Evolutionary conservation across 2,113 vertebrate genomes (phyloP), one percentile per base, ranked within the genome.

Genomic region (Colistium nudipinnis): DNA sequence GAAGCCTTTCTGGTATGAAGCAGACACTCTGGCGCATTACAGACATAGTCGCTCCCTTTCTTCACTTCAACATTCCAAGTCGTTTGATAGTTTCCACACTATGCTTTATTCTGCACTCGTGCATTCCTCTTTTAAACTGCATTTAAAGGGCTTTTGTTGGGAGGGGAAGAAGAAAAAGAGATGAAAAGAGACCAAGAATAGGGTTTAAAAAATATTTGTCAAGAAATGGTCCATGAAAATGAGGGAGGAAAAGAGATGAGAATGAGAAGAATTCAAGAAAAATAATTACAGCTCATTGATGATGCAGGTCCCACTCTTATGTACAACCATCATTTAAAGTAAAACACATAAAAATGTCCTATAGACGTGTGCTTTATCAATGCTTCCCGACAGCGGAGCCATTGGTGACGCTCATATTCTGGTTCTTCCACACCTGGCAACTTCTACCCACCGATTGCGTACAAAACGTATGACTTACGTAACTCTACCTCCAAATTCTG

Each of bases 1-100:
- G 80, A 89, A 89, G 64, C 78, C 74, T 81, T 24, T 24, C 71
- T 43, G 62, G 82, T 75, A 76, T 67, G 85, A 82, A 60, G 69
- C 55, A 87, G 73, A 78, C 70, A 24, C 28, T 69, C 55, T 87
- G 89, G 81, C 39, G 61, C 86, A 83, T 60, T 55, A 74, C 76
- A 85, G 81, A 84, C 52, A 65, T 3, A 24, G 39, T 53, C 22
- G 14, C 67, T 78, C 28, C 62, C 47, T 62, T 56, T 33, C 44
- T 78, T 78, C 41, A 68, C 64, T 73, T 76, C 62, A 61, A 62
- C 68, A 80, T 76, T 65, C 55, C 72, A 75, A 69, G 80, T 67
- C 13, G 27, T 72, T 77, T 89, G 70, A 80, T 68, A 61, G 68
- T 73, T 85, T 87, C 70, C 78, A 70, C 69, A 64, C 74, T 54